Conservation (phyloP, 2,797 vertebrate species). For the Eleutherodactylus coqui region DNA sequence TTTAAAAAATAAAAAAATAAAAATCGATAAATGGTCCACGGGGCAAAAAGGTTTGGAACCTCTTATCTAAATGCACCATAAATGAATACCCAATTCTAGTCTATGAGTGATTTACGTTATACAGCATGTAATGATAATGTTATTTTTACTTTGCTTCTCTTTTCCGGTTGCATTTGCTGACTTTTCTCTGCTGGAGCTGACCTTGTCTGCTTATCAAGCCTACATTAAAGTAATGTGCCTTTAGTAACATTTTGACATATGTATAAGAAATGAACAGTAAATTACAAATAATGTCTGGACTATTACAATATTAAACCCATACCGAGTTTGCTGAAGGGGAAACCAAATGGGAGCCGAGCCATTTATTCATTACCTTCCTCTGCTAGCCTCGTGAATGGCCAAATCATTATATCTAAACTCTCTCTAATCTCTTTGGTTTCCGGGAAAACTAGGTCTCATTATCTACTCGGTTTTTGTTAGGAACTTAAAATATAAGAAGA, state of each 20-base stretch:
- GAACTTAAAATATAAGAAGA: no score
- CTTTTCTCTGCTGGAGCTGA: conserved; percentile 12
- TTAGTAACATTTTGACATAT: conserved; percentile 36
- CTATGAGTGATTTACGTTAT: neutral
- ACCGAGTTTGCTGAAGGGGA: neutral
- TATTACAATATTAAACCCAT: conserved; percentile 25
- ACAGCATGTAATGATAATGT: neutral
- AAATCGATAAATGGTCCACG: no score
- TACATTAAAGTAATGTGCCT: conserved; percentile 33
- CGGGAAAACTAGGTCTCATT: neutral
- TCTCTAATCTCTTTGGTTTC: neutral
- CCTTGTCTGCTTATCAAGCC: conserved; percentile 25
- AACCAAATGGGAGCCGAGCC: neutral
- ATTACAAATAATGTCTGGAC: conserved; percentile 17
- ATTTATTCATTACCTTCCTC: conserved; percentile 18
- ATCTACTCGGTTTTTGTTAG: neutral
- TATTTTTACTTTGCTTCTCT: neutral
- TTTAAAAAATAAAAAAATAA: no score
- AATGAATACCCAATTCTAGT: no score
- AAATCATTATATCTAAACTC: neutral
- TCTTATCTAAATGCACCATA: no score
- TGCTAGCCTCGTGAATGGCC: neutral
- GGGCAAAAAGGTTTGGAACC: no score
- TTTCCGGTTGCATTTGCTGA: neutral
- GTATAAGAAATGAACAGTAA: neutral